Base-by-base conservation (phyloP, 2,888 invertebrate genomes). In the Drosophila mercatorum region DNA sequence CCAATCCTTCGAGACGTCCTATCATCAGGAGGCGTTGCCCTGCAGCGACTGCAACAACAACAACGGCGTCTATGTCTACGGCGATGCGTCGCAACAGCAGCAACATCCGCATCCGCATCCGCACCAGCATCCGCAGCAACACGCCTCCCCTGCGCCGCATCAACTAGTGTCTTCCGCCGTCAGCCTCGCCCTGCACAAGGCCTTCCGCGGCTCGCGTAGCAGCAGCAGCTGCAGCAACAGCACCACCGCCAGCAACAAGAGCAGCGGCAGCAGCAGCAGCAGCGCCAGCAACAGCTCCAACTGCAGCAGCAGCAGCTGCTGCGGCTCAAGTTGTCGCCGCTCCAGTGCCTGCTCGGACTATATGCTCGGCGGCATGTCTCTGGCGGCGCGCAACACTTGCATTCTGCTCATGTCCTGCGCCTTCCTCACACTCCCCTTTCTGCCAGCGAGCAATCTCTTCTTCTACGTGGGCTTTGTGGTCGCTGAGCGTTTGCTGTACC, bases 381-480 rank as follows among this genome's bases (percentile, higher is more conserved):
- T 53, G 5, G 56, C 60, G 22, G 80, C 84, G 17, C 81, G 89
- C 64, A 83, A 87, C 72, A 89, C 90, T 60, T 90, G 91, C 73
- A 87, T 92, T 51, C 74, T 93, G 87, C 91, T 96, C 70, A 94
- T 95, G 93, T 95, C 95, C 82, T 94, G 96, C 78, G 95, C 96
- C 59, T 95, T 99, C 91, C 95, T 98, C 91, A 95, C 96, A 81
- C 94, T 99, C 84, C 98, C 99, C 73, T 99, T 98, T 94, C 94
- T 99, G 91, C 99, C 98, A 77, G 98, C 99, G 75, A 96, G 97
- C 88, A 99, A 99, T 94, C 94, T 98, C 87, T 96, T 99, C 93
- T 98, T 98, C 94, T 98, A 99, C 93, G 99, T 99, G 71, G 99
- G 99, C 57, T 99, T 99, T 93, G 99, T 99, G 81, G 97, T 99